These are phyloP conservation scores for Periophthalmus magnuspinnatus DNA, from an alignment of 2,797 vertebrate species.

Conservation along the genomic window DNA sequence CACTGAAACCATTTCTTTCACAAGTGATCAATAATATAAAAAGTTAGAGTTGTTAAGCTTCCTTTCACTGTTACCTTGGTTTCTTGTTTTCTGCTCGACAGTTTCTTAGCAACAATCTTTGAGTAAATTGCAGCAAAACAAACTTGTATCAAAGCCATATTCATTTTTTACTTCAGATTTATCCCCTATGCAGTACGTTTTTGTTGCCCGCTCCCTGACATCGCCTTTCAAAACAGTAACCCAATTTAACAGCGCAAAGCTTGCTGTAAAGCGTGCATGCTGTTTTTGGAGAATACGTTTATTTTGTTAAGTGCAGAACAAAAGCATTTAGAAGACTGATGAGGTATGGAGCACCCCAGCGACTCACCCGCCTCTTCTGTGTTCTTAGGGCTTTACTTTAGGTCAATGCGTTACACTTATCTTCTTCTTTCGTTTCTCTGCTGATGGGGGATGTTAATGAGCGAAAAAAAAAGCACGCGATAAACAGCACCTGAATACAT, in stretches of 20 bases:
- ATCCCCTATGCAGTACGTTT: background rate
- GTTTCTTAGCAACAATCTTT: conserved; percentile 14
- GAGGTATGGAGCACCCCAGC: conserved; percentile 22
- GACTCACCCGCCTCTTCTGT: conserved; percentile 30
- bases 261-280: background rate
- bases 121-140: background rate
- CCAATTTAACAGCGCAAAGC: background rate
- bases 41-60: background rate
- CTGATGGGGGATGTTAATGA: conserved; percentile 36
- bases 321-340: conserved; percentile 26
- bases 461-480: background rate
- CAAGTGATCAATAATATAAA: conserved; percentile 1
- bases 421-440: conserved; percentile 26
- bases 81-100: conserved; percentile 12
- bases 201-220: background rate
- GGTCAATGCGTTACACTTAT: conserved; percentile 45
- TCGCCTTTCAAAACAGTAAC: background rate
- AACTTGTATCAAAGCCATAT: background rate
- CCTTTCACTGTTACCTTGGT: conserved; percentile 5
- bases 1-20: background rate
- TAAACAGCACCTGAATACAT: background rate
- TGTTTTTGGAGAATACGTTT: background rate
- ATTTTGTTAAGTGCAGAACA: background rate
- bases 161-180: background rate
- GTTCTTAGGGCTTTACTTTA: conserved; percentile 31